Evolutionary conservation across 2,888 invertebrate genomes (phyloP).

Genomic region (Halictus quadricinctus): DNA sequence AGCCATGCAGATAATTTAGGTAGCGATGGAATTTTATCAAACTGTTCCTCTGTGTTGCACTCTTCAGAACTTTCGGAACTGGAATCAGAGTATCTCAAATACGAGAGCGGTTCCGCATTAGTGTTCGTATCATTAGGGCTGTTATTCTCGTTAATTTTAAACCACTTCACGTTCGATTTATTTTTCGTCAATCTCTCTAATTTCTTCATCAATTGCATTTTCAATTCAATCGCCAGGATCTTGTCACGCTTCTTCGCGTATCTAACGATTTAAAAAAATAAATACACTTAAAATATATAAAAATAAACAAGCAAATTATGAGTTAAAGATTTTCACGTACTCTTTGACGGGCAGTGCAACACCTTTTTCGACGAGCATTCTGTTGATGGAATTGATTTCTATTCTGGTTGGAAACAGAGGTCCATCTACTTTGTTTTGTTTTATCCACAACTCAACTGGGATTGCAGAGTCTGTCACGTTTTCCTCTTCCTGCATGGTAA

Average conservation of each 20-base stretch:
- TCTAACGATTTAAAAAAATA: conserved; percentile 38
- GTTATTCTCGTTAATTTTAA: neutral
- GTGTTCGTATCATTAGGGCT: neutral
- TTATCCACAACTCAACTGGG: conserved; percentile 87
- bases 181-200: neutral
- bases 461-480: conserved; percentile 74
- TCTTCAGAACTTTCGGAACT: neutral
- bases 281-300: neutral
- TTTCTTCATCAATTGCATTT: conserved; percentile 63
- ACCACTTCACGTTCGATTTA: conserved; percentile 50
- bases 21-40: neutral
- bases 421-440: conserved; percentile 85
- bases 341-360: conserved; percentile 84
- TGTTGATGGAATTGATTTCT: conserved; percentile 87
- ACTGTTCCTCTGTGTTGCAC: neutral
- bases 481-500: conserved; percentile 58
- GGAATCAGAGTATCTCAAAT: neutral
- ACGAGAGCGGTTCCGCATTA: neutral
- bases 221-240: conserved; percentile 74
- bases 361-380: conserved; percentile 87
- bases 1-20: conserved; percentile 84
- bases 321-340: conserved; percentile 68
- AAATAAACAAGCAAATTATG: neutral
- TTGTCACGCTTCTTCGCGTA: conserved; percentile 65
- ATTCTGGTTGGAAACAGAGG: conserved; percentile 87